Base-by-base conservation (phyloP, 1,140 invertebrate species). In the Sarcophaga peregrina region DNA sequence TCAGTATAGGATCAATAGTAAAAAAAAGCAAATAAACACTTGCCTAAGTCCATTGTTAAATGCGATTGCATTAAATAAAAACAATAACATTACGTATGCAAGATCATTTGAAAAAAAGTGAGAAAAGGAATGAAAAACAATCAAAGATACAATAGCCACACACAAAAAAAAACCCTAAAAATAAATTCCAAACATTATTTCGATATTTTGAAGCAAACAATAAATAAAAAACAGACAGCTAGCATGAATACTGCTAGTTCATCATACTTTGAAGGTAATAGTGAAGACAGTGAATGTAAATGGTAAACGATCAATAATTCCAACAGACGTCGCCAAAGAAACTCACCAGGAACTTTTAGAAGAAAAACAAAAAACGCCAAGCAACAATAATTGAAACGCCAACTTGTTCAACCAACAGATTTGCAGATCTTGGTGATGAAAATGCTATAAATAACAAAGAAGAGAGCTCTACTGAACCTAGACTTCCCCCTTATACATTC, bases 281-380 rank as follows among this genome's bases (percentile, higher is more conserved):
- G 48, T 10, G 48, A 50, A 50, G 48, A 50, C 6, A 50, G 10
- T 6, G 48, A 6, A 50, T 50, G 48, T 50, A 10, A 50, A 50
- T 50, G 48, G 48, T 10, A 50, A 50, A 50, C 48, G 10, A 50
- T 50, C 48, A 50, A 50, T 10, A 50, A 50, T 50, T 8, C 48
- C 6, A 50, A 50, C 10, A 50, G 10, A 50, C 48, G 48, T 50
- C 48, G 48, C 6, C 48, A 50, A 50, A 8, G 6, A 50, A 50
- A 50, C 48, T 50, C 48, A 50, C 48, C 48, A 50, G 48, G 48
- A 50, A 50, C 48, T 10, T 50, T 50, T 68, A 45, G 17, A 17
- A 68, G n/a, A n/a, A n/a, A n/a, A n/a, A n/a, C n/a, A n/a, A 82
- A n/a, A 17, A 82, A 25, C 52, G 48, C 10, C 6, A 50, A 50